Conservation (phyloP, 2,888 invertebrate genomes). For the Rhodophaea formosa region DNA sequence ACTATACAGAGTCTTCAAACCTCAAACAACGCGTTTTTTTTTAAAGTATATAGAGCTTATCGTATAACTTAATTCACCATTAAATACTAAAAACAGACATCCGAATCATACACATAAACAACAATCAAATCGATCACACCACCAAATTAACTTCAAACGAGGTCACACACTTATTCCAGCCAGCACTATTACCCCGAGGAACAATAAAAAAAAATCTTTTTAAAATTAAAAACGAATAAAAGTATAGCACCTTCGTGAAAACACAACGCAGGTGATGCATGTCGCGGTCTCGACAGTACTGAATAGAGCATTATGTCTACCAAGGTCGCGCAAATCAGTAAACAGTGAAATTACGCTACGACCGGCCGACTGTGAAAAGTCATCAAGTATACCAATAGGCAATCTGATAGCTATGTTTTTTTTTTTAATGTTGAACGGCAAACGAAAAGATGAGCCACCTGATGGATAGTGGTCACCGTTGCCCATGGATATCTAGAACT, state of each 20-base stretch:
- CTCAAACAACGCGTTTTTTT: no score
- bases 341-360: conserved; percentile 51
- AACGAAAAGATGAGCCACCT: no score
- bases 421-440: no score
- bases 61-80: neutral
- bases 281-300: conserved; percentile 57
- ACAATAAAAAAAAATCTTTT: no score
- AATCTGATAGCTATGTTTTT: no score
- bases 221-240: conserved; percentile 26
- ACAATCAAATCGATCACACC: neutral
- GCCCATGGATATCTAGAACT: no score
- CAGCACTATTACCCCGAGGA: neutral
- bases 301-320: conserved; percentile 43
- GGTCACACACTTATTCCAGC: neutral
- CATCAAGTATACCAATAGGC: neutral
- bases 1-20: no score
- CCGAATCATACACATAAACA: neutral
- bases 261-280: conserved; percentile 76
- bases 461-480: no score
- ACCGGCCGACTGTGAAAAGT: conserved; percentile 45
- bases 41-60: no score
- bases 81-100: neutral
- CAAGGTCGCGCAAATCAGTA: conserved; percentile 29
- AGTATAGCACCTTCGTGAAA: conserved; percentile 60
- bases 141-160: neutral